Base-by-base conservation (phyloP, 2,888 invertebrate genomes). In the Eulithis testata region DNA sequence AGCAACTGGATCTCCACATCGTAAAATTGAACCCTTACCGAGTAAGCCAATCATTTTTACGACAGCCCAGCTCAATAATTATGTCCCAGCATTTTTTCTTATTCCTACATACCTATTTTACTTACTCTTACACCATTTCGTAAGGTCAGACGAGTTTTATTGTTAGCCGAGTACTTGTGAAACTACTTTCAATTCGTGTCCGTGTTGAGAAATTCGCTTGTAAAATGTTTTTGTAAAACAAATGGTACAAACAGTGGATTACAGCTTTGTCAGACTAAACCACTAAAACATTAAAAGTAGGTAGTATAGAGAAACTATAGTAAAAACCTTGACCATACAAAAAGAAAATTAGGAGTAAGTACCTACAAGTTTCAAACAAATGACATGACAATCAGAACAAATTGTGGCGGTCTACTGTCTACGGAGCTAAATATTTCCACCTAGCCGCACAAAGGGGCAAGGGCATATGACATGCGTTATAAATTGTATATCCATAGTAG, bases 41-140 rank as follows among this genome's bases (percentile, higher is more conserved):
- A 74, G 77, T 81, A 88, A 88, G 83, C 72, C 76, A 85, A 86
- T 87, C 86, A 86, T 90, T 89, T 90, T 90, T 89, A 90, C 81
- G 86, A 82, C 82, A 84, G 83, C 84, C 87, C 82, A 72, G 80
- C 80, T 84, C 82, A 84, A 88, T 90, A 88, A 90, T 89, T 88
- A 85, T 84, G 83, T 84, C 79, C 75, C 79, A 79, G 80, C 87
- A 82, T 83, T 63, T 63, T 63, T 83, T 60, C 40, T 47, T 14
- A 59, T 11, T 49, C 43, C 56, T 77, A 55, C 62, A 66, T 31
- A 31, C 3, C 4, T 70, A 73, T 72, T 53, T 65, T 65, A 61
- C 65, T 40, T 40, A 40, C 6, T 2, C 6, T 31, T 31, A 40
- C 40, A 11, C 40, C 6, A 7, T 40, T 40, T 40, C 8, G 40